Conservation (phyloP, 2,797 vertebrate genomes). For the Manis crassicaudata region DNA sequence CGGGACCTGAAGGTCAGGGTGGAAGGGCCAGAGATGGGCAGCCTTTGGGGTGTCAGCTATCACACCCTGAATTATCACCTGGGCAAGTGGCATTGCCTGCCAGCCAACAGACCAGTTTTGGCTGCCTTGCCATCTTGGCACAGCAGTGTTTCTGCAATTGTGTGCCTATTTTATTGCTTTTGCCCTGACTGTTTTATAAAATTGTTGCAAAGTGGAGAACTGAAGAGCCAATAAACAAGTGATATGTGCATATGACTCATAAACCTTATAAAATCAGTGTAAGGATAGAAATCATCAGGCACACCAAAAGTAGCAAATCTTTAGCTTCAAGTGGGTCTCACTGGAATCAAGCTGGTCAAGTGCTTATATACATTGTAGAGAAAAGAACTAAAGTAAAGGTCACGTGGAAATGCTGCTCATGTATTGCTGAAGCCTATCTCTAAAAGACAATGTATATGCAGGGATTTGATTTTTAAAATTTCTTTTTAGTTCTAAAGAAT, state of each 20-base stretch:
- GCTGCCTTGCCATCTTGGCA: neutral
- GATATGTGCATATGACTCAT: neutral
- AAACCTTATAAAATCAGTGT: slow-evolving; percentile 15
- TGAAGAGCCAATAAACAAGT: neutral
- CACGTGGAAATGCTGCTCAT: neutral
- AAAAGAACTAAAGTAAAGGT: slow-evolving; percentile 16
- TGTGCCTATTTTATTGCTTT: neutral
- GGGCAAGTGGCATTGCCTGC: neutral
- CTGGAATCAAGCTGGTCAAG: neutral
- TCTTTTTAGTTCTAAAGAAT: neutral
- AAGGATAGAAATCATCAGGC: neutral
- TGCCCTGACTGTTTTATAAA: neutral
- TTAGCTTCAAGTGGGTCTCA: neutral
- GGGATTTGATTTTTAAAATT: neutral
- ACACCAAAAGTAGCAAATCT: neutral
- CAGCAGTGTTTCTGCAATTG: neutral
- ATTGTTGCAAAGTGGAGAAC: neutral
- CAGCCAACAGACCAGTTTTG: neutral
- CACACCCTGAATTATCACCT: neutral
- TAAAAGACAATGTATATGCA: neutral
- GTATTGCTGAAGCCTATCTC: neutral
- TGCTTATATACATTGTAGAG: neutral
- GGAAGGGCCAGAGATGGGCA: neutral
- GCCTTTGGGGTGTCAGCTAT: neutral
- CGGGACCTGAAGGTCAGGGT: neutral